Base-by-base conservation (phyloP, 2,888 invertebrate species). In the Syrista parreyssii region DNA sequence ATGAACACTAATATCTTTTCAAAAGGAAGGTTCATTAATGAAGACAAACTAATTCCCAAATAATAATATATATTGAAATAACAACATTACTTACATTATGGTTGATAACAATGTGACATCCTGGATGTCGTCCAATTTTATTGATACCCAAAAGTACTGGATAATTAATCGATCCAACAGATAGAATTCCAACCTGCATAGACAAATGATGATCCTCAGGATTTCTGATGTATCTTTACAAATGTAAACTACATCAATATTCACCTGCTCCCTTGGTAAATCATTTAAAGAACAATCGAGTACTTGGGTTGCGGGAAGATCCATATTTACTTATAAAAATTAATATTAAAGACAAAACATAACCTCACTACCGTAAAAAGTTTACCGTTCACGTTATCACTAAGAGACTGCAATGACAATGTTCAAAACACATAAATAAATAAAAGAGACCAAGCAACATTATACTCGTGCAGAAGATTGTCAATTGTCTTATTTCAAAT, bases 71-170 rank as follows among this genome's bases (percentile, higher is more conserved):
- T 55, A 55, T 55, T 23, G 23, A 55, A 40, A 40, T 36, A 36
- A 32, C 12, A 69, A 15, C 11, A 68, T 35, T 40, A 83, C 85
- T 85, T 76, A 87, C 87, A 23, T 68, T 71, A 79, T 87, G 79
- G 1, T 76, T 30, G 6, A 87, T 12, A 33, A 79, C 1, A 4
- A 87, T 79, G 11, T 79, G 12, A 69, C 82, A 85, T 9, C 68
- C 11, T 1, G 81, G 79, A 12, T 82, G 77, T 71, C 87, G 83
- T 15, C 87, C 87, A 69, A 87, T 82, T 68, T 79, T 83, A 35
- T 78, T 86, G 32, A 84, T 78, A 30, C 87, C 87, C n/a, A 74
- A 55, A 0, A 80, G 75, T 6, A 87, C 81, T 12, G 77, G 74
- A 75, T 84, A 81, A 1, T 76, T 75, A 4, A 33, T 30, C 9